Evolutionary conservation across 2,113 vertebrate species (phyloP).

Genomic region (Elephas maximus): DNA sequence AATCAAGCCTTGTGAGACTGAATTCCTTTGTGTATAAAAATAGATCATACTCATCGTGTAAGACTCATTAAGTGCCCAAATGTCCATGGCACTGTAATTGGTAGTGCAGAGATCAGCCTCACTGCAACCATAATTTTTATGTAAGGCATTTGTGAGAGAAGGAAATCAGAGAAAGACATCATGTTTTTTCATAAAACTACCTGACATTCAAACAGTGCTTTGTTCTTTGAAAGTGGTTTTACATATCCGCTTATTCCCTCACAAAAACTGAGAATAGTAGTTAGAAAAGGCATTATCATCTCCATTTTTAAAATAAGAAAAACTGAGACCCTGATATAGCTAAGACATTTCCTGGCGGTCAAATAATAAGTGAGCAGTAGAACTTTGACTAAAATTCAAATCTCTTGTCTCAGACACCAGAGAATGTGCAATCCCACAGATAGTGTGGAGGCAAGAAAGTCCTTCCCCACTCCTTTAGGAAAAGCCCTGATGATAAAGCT

Average conservation of each 20-base stretch:
- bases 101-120: background rate
- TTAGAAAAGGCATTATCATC: background rate
- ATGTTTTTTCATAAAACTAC: conserved; percentile 21
- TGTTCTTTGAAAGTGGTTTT: conserved; percentile 56
- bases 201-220: conserved; percentile 4
- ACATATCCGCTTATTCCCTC: background rate
- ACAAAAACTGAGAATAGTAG: background rate
- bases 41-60: background rate
- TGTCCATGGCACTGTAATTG: background rate
- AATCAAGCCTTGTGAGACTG: conserved; percentile 18
- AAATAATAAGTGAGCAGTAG: conserved; percentile 12
- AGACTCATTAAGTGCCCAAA: background rate
- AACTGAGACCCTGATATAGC: conserved; percentile 7
- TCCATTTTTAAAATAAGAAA: conserved; percentile 49
- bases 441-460: background rate
- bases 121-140: conserved; percentile 27
- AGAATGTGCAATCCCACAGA: background rate
- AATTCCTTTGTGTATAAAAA: background rate
- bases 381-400: background rate
- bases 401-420: background rate
- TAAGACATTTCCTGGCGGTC: background rate
- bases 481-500: background rate
- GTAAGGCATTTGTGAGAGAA: background rate
- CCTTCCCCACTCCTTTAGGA: background rate
- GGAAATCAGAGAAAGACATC: background rate